Conservation (phyloP, 1,140 invertebrate species). For the Rhagoletis zephyria region DNA sequence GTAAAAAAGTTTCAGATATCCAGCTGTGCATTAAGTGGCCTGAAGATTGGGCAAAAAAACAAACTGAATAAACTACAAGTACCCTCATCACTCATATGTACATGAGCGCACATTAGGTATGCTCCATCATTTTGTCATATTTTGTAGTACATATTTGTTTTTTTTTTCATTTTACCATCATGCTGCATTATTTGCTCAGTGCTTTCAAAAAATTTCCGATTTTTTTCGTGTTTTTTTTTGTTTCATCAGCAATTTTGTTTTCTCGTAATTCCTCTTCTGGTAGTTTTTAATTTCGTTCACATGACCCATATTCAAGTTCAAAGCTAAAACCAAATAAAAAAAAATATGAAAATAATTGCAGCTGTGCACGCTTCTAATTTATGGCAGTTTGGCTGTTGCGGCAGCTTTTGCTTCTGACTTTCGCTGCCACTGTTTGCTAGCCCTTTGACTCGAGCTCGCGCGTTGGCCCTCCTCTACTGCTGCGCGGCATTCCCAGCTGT, state of each 20-base stretch:
- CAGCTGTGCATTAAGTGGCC: too few relatives aligned
- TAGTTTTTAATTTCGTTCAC: slow-evolving; percentile 20
- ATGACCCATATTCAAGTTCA: slow-evolving; percentile 50
- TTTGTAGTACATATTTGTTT: too few relatives aligned
- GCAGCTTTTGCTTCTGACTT: not conserved
- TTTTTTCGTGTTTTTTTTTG: not conserved
- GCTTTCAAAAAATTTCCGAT: slow-evolving; percentile 26
- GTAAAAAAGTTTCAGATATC: too few relatives aligned
- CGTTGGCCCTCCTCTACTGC: too few relatives aligned
- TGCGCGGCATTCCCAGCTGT: not conserved
- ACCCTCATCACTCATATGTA: not conserved
- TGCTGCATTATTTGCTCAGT: not conserved
- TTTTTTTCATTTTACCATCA: not conserved
- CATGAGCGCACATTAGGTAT: not conserved
- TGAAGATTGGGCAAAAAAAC: not conserved
- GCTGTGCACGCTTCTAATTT: slow-evolving; percentile 38
- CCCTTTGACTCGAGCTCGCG: not conserved
- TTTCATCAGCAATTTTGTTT: not conserved
- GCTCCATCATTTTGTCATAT: too few relatives aligned
- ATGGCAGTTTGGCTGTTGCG: slow-evolving; percentile 1
- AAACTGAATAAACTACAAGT: not conserved
- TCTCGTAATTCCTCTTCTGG: not conserved
- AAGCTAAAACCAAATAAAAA: not conserved
- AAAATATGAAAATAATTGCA: not conserved
- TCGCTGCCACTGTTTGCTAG: not conserved